Base-by-base conservation (phyloP, 2,797 vertebrate species). In the Coracias cyanogaster region DNA sequence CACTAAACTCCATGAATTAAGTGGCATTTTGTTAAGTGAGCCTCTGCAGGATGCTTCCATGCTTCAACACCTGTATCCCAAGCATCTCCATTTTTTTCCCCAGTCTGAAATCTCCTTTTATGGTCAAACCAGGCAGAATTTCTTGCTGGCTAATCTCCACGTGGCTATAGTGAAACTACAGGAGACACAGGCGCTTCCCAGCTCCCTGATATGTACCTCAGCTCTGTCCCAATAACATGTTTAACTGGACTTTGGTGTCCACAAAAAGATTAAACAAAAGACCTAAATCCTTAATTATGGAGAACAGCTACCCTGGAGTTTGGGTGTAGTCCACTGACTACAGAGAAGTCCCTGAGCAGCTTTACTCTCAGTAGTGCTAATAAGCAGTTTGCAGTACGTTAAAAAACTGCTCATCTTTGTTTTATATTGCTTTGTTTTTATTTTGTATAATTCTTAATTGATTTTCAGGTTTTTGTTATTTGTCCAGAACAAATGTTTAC, bases 221-320 rank as follows among this genome's bases (percentile, higher is more conserved):
- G 49, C 82, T 83, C 29, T 81, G 43, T 28, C 66, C 80, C 88
- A 91, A 60, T 65, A 81, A 52, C 12, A 18, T 20, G 41, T 78
- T 91, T 83, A 67, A 74, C 4, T 58, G 70, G 18, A 91, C 72
- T 90, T 91, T 51, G 46, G 29, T 43, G 86, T 86, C 52, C 69
- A 60, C 20, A 2, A 84, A 64, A 80, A 74, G 37, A 71, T 52
- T 49, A 22, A 46, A 77, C 5, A 3, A 82, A 82, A 5, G 1
- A 33, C 33, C 25, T 48, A 70, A 80, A 64, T 29, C 20, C 33
- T 81, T 81, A 71, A 67, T 77, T 18, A 33, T 0, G 4, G n/a
- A 15, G 13, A 81, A 83, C 17, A 90, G 46, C 25, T 41, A 39
- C n/a, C 21, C 26, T 18, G n/a, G 58, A 49, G 41, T 67, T 54